A percentile compares a stretch with the other conserved stretches of the same genome.
Conservation (phyloP, 2,113 vertebrate genomes). For the Coturnix japonica region DNA sequence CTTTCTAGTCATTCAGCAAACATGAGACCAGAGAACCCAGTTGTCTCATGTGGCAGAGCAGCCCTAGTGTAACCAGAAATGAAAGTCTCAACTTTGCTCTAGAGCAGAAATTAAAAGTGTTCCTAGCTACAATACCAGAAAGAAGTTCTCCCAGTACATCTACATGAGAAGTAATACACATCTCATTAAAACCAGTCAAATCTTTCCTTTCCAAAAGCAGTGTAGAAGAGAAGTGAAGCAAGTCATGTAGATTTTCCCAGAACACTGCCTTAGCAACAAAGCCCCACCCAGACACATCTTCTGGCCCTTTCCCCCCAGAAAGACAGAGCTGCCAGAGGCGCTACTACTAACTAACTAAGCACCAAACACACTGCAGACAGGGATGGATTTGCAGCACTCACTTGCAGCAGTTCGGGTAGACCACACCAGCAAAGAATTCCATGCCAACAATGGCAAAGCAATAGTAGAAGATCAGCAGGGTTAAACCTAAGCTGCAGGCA, state of each 20-base stretch:
- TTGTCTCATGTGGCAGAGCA: background rate
- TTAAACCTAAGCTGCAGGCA: constrained; percentile 88
- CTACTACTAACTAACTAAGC: background rate
- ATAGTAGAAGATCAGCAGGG: constrained; percentile 97
- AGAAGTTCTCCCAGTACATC: background rate
- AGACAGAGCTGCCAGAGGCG: background rate
- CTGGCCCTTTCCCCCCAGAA: background rate
- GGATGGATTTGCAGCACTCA: constrained; percentile 72
- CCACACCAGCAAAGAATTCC: constrained; percentile 93
- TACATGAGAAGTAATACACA: background rate
- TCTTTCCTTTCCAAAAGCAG: background rate
- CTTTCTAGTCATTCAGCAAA: background rate
- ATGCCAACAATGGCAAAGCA: constrained; percentile 98
- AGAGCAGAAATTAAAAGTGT: background rate
- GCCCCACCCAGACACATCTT: background rate
- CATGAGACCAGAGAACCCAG: background rate
- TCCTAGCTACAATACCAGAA: background rate
- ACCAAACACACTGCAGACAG: background rate
- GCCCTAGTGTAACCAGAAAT: background rate
- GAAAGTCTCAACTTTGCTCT: background rate
- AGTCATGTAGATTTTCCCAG: background rate
- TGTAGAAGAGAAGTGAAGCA: background rate
- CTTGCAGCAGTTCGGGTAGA: constrained; percentile 98
- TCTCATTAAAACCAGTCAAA: background rate
- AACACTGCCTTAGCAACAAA: background rate